Base-by-base conservation (phyloP, 2,113 vertebrate species). In the Podarcis raffonei region DNA sequence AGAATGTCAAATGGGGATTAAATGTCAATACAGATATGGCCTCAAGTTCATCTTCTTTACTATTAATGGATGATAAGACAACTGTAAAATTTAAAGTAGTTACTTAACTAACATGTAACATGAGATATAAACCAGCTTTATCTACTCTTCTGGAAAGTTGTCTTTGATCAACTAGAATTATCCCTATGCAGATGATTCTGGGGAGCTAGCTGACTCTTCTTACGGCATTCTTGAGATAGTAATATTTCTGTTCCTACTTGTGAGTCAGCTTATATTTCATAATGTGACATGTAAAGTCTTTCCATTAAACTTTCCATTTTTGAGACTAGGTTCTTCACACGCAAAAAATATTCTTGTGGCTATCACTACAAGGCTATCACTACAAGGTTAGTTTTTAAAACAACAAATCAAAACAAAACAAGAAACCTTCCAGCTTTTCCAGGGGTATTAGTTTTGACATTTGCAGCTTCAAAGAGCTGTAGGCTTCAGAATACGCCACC, bases 1-100 rank as follows among this genome's bases (percentile, higher is more conserved):
- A 62, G 12, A 65, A 71, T n/a, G 66, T 84, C 25, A 72, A 84
- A 72, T n/a, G 25, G 23, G 59, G 27, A 66, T 66, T 37, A 23
- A 66, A 5, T 82, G 32, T 4, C 15, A 32, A 23, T 42, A 1
- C 69, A 42, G 86, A 68, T 53, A 77, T 42, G 16, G 23, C 39
- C 1, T 57, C 13, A 39, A 42, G 37, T 76, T 42, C 7, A 85
- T 78, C 71, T 71, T 74, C 23, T 57, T 15, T 79, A 7, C 27
- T 79, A 12, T 79, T 27, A 79, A 11, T 57, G 42, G 13, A 57
- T 84, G 39, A 71, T 13, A 78, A 78, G 16, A 11, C 75, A 76
- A 76, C 30, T 65, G 80, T 76, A 71, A 74, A 84, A 71, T 27
- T 48, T 48, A 84, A 82, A 89, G 79, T 80, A 82, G 71, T 48